phyloP scores from a whole-genome alignment of 2,113 vertebrate species.

The Malurus cyaneus region DNA sequence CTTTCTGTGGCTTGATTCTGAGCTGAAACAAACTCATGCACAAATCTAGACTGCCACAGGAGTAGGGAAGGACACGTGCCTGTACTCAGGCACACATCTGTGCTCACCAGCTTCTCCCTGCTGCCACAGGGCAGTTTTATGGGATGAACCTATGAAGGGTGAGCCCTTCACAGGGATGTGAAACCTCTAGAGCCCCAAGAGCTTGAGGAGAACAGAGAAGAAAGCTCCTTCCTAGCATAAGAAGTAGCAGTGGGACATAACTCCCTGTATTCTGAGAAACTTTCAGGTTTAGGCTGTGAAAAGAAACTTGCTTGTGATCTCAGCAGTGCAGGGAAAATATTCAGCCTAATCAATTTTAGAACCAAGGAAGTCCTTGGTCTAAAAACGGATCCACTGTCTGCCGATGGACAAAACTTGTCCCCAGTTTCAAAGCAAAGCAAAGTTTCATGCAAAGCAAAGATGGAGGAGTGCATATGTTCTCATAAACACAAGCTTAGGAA shows the following conservation, averaged over 20 bases:
- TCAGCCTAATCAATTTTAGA: not conserved
- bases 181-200: not conserved
- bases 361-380: not conserved
- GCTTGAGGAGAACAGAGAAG: not conserved
- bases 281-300: not conserved
- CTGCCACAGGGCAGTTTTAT: not conserved
- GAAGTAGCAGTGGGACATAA: not conserved
- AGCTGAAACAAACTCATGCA: not conserved
- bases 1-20: not conserved
- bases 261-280: not conserved
- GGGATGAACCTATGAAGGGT: not conserved
- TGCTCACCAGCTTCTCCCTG: not conserved
- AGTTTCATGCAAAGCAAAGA: not conserved
- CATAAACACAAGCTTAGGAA: not conserved
- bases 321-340: not conserved
- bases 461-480: not conserved
- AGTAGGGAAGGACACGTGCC: accelerated
- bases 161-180: not conserved
- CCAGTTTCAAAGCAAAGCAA: not conserved
- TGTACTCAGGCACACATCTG: not conserved
- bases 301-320: not conserved
- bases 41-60: not conserved
- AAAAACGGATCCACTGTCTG: not conserved
- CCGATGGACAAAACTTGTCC: not conserved
- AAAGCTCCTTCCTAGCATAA: not conserved